Evolutionary conservation across 1,140 invertebrate genomes (phyloP), one percentile per base, ranked within the genome.

Genomic region (Drosophila arawakana): DNA sequence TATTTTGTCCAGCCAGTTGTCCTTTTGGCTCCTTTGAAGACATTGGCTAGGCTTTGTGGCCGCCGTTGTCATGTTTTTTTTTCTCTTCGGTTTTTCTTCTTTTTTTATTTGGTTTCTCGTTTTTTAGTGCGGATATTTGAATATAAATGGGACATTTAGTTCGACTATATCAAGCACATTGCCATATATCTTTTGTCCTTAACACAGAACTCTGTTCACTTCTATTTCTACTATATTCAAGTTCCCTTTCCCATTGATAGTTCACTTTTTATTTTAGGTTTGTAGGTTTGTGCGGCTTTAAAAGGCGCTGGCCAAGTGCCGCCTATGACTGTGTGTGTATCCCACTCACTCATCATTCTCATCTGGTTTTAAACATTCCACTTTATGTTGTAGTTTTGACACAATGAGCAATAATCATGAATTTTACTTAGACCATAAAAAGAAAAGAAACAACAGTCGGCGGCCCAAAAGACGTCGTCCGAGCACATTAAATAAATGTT

Each of bases 381-480:
- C 88, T 89, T 89, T 90, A 90, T 89, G 81, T 81, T 90, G 78
- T 89, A 89, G 80, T 89, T 89, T 89, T 86, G 83, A 88, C 83
- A 86, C 84, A 86, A 86, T 88, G 84, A 90, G 81, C 84, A 89
- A 89, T 89, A 89, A 89, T 89, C 81, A 89, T 89, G 84, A 89
- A 89, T 89, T 89, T 89, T 89, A 78, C 78, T 89, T 81, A 84
- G 84, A 66, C 78, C 77, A 89, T 89, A 89, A 89, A 89, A 73
- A 66, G 21, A 80, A 58, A 61, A 65, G 25, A 76, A 72, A 79
- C 68, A 59, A 25, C 46, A 62, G 21, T 25, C 30, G 44, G 37
- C 39, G 35, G 65, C 41, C 44, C 65, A 61, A 30, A 30, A 63
- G 82, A 82, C 65, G 63, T 73, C 62, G 49, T 76, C 80, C 84